Conservation (phyloP, 2,888 invertebrate genomes). For the Chrysodeixis includens region DNA sequence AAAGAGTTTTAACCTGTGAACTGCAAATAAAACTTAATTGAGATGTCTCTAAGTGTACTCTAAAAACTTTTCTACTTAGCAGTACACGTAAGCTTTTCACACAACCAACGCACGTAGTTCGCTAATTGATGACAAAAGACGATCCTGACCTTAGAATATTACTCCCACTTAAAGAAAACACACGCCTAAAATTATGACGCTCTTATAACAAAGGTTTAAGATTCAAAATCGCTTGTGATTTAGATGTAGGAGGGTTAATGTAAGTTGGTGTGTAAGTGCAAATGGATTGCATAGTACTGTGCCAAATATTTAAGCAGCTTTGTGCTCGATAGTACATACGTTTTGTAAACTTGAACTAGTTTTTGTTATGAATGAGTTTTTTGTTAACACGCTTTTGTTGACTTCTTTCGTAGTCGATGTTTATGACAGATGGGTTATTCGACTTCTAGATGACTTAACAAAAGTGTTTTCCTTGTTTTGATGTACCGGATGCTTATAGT, state of each 20-base stretch:
- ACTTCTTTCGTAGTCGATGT: constrained; percentile 34
- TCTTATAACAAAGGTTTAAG: constrained; percentile 44
- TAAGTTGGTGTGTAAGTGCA: constrained; percentile 57
- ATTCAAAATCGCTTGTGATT: constrained; percentile 44
- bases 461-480: not conserved
- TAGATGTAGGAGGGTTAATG: constrained; percentile 12
- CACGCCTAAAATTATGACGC: constrained; percentile 2
- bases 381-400: constrained; percentile 59
- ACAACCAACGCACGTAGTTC: constrained; percentile 62
- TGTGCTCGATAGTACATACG: constrained; percentile 71
- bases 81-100: constrained; percentile 58
- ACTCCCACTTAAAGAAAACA: constrained; percentile 26
- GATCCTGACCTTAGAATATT: constrained; percentile 71
- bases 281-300: constrained; percentile 73
- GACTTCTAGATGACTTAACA: constrained; percentile 9
- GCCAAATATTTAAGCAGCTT: constrained; percentile 67
- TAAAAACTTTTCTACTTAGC: constrained; percentile 22
- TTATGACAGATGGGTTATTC: constrained; percentile 20
- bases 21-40: not conserved
- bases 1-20: not conserved
- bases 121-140: constrained; percentile 73
- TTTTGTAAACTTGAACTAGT: constrained; percentile 85
- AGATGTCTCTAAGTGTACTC: not conserved
- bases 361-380: constrained; percentile 77
- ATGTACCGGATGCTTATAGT: not conserved